These are phyloP conservation scores for Eledone cirrhosa DNA, from an alignment of 2,888 invertebrate species.

Conservation along the genomic window DNA sequence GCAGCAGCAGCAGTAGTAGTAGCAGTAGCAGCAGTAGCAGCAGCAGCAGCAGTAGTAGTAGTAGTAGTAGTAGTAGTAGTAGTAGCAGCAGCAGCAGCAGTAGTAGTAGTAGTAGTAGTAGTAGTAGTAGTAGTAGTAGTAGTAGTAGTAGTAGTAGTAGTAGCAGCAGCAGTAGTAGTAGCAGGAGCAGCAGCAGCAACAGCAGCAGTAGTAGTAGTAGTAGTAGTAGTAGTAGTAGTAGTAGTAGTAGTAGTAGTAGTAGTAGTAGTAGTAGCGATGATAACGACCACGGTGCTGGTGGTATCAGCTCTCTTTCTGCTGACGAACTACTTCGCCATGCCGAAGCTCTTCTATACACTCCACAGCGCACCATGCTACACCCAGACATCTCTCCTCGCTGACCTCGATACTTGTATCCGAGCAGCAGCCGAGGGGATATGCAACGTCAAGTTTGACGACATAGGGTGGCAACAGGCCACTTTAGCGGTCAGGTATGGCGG, in stretches of 20 bases:
- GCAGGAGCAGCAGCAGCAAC: slow-evolving; percentile 25
- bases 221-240: slow-evolving; percentile 28
- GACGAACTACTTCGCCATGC: too few relatives aligned
- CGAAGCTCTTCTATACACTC: too few relatives aligned
- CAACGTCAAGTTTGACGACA: too few relatives aligned
- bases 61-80: slow-evolving; percentile 28
- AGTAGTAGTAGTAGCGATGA: slow-evolving; percentile 29
- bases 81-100: slow-evolving; percentile 27
- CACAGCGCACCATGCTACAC: too few relatives aligned
- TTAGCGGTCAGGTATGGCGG: too few relatives aligned
- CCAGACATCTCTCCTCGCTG: too few relatives aligned
- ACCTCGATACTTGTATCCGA: too few relatives aligned
- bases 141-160: slow-evolving; percentile 32
- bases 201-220: slow-evolving; percentile 23
- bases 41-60: slow-evolving; percentile 29
- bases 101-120: slow-evolving; percentile 26
- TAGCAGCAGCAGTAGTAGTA: slow-evolving; percentile 31
- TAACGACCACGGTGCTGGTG: too few relatives aligned
- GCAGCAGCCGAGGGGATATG: too few relatives aligned
- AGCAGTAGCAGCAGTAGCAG: slow-evolving; percentile 31
- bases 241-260: slow-evolving; percentile 31
- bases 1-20: neutral
- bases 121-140: slow-evolving; percentile 26
- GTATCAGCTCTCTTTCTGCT: too few relatives aligned
- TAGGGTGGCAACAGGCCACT: too few relatives aligned